Conservation (phyloP, 2,113 vertebrate genomes). For the Hippocampus zosterae region DNA sequence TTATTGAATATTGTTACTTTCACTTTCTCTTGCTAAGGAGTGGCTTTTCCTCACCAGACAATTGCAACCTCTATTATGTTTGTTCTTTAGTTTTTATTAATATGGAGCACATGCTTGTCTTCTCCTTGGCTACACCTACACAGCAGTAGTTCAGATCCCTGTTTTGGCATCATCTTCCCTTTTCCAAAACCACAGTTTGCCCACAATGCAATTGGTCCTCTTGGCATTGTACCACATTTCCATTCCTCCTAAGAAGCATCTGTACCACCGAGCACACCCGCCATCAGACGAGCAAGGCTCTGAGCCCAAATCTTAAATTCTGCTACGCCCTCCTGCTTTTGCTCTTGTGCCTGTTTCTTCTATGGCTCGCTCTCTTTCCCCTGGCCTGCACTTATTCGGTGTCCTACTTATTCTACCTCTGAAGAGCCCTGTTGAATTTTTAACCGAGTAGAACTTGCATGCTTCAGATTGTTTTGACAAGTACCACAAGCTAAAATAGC, state of each 20-base stretch:
- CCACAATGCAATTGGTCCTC: slow-evolving; percentile 2
- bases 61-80: slow-evolving; percentile 48
- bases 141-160: slow-evolving; percentile 34
- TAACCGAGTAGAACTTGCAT: slow-evolving; percentile 15
- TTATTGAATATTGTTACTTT: neutral
- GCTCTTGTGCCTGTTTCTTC: slow-evolving; percentile 8
- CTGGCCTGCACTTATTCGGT: slow-evolving; percentile 19
- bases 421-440: slow-evolving; percentile 38
- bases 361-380: neutral
- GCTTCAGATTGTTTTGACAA: slow-evolving; percentile 12
- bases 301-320: slow-evolving; percentile 21
- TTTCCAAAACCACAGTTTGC: slow-evolving; percentile 14
- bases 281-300: slow-evolving; percentile 23
- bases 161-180: slow-evolving; percentile 38
- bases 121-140: slow-evolving; percentile 37
- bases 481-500: neutral
- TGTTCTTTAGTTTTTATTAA: slow-evolving; percentile 63
- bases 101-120: slow-evolving; percentile 52
- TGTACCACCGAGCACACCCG: slow-evolving; percentile 34
- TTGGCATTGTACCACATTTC: slow-evolving; percentile 42
- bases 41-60: slow-evolving; percentile 17
- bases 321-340: slow-evolving; percentile 11
- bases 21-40: slow-evolving; percentile 10
- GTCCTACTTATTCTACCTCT: slow-evolving; percentile 44
- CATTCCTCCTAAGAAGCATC: slow-evolving; percentile 49